Conservation (phyloP, 2,888 invertebrate species). For the Stenolophus ochropezus region DNA sequence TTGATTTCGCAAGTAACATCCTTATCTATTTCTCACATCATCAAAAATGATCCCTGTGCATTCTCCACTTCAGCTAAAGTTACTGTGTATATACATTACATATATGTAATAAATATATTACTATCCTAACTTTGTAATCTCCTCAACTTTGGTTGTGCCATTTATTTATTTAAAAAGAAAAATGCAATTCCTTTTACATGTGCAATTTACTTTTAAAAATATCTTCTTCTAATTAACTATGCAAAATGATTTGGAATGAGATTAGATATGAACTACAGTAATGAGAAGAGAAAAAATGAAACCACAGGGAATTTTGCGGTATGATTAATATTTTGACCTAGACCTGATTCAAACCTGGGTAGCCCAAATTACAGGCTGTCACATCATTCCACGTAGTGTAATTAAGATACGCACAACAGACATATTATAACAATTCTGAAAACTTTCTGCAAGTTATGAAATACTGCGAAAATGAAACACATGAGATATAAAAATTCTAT, state of each 20-base stretch:
- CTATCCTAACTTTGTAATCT: no score
- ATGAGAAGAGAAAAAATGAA: not conserved
- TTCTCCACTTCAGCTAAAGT: no score
- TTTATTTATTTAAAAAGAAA: no score
- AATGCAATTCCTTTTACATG: no score
- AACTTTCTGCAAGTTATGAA: not conserved
- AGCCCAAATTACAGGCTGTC: not conserved
- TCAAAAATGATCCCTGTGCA: no score
- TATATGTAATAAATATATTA: no score
- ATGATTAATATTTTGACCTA: not conserved
- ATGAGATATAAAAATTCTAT: no score
- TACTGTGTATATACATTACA: no score
- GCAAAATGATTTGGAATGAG: not conserved
- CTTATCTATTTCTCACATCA: no score
- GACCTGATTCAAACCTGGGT: not conserved
- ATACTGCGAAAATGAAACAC: not conserved
- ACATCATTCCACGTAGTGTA: not conserved
- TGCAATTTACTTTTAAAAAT: no score
- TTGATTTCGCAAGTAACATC: no score
- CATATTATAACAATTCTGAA: not conserved
- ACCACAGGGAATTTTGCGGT: not conserved
- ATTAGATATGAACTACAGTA: not conserved
- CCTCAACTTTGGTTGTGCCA: no score
- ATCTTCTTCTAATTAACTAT: not conserved
- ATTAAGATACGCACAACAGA: not conserved